phyloP scores from a whole-genome alignment of 2,888 invertebrate genomes.

The Imbricaverruca yamaguchii region DNA sequence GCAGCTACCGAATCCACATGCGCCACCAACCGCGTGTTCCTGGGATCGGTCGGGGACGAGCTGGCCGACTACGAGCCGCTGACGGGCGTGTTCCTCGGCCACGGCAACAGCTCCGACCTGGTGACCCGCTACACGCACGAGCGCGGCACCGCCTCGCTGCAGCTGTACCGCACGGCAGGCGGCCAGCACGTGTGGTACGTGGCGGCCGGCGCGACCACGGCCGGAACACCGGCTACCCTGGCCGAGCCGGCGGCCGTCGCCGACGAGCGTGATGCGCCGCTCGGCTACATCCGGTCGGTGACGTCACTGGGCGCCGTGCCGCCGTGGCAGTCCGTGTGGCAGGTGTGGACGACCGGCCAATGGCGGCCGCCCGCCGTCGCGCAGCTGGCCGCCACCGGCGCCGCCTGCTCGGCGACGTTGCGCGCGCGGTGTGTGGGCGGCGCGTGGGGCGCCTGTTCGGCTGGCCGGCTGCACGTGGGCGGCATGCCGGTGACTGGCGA shows the following conservation, averaged over 20 bases:
- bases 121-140: neutral
- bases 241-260: neutral
- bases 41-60: neutral
- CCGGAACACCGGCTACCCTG: neutral
- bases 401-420: neutral
- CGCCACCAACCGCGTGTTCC: neutral
- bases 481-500: neutral
- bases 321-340: neutral
- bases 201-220: neutral
- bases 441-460: neutral
- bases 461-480: neutral
- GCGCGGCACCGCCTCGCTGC: neutral
- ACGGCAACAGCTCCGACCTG: neutral
- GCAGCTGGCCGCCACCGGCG: neutral
- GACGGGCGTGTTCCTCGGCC: neutral
- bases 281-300: neutral
- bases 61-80: neutral
- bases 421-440: neutral
- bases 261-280: neutral
- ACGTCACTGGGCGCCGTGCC: neutral
- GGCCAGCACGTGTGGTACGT: neutral
- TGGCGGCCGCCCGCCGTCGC: neutral
- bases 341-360: neutral
- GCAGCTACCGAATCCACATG: neutral
- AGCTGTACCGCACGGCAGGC: neutral